Evolutionary conservation across 2,797 vertebrate genomes (phyloP).

Genomic region (Acanthis flammea): DNA sequence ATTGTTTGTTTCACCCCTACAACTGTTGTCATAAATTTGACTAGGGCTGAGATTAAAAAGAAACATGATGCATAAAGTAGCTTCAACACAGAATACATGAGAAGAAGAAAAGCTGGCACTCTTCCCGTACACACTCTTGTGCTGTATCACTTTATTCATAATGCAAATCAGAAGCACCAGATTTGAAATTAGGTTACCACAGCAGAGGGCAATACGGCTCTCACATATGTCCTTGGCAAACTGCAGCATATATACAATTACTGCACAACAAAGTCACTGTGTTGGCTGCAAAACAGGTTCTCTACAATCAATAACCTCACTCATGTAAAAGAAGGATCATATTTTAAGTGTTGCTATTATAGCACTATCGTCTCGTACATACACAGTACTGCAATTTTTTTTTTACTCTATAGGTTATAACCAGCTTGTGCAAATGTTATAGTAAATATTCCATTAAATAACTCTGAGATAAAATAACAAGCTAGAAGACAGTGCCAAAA

Average conservation of each 20-base stretch:
- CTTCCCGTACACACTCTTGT: background rate
- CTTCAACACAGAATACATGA: background rate
- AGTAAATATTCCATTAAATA: background rate
- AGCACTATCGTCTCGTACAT: background rate
- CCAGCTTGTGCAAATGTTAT: background rate
- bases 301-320: constrained; percentile 13
- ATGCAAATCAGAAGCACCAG: constrained; percentile 63
- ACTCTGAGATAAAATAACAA: background rate
- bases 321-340: background rate
- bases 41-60: constrained; percentile 67
- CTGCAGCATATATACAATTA: constrained; percentile 33
- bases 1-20: constrained; percentile 57
- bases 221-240: constrained; percentile 44
- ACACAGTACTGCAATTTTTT: background rate
- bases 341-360: constrained; percentile 12
- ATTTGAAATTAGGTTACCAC: constrained; percentile 65
- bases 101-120: background rate
- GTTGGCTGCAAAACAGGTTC: background rate
- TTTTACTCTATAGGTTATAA: background rate
- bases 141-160: constrained; percentile 59
- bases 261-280: background rate
- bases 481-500: background rate
- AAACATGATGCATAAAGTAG: constrained; percentile 30
- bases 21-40: constrained; percentile 67
- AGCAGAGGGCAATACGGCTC: constrained; percentile 61